These are phyloP conservation scores for Puma concolor DNA, from an alignment of 2,113 vertebrate species.

Conservation along the genomic window DNA sequence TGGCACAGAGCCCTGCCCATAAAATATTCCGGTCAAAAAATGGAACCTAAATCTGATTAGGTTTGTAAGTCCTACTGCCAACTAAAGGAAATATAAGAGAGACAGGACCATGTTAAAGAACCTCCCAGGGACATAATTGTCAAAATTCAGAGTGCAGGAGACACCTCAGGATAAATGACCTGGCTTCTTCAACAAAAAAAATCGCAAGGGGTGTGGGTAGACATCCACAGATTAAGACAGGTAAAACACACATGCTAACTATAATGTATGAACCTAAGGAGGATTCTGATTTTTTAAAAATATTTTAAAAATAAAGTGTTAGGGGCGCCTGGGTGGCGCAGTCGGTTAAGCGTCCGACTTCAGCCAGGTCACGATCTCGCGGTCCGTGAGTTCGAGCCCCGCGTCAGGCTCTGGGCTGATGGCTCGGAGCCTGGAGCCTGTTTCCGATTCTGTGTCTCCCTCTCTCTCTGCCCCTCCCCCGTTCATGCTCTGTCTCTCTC, in stretches of 20 bases:
- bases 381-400: too few species aligned
- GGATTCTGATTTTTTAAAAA: neutral
- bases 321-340: too few species aligned
- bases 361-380: too few species aligned
- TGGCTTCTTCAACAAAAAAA: neutral
- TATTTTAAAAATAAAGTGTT: neutral
- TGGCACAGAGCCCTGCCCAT: neutral
- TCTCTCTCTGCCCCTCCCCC: too few species aligned
- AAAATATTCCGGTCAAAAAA: neutral
- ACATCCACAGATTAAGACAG: neutral
- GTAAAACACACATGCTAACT: neutral
- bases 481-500: too few species aligned
- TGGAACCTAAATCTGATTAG: neutral
- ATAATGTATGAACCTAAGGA: neutral
- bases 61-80: slow-evolving; percentile 24
- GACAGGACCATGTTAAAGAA: neutral
- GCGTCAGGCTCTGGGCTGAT: too few species aligned
- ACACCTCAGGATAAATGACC: neutral
- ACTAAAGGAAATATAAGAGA: neutral
- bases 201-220: accelerated
- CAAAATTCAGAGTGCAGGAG: neutral
- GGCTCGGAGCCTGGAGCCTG: too few species aligned
- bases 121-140: neutral
- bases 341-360: too few species aligned
- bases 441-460: too few species aligned